Base-by-base conservation (phyloP, 1,140 invertebrate species). In the Zaprionus capensis region DNA sequence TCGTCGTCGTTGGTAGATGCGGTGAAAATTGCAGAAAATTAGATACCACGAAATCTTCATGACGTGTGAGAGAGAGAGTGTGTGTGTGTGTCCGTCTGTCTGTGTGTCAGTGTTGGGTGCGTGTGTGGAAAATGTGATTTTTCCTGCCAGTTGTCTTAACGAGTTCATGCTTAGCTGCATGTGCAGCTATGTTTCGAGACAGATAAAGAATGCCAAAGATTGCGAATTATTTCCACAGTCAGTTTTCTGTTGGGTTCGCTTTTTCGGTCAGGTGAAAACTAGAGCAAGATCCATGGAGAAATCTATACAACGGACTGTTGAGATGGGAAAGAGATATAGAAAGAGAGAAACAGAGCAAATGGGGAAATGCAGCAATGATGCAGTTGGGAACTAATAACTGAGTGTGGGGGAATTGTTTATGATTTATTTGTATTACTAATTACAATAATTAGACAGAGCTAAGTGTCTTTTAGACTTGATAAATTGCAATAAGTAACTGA, bases 11-110 rank as follows among this genome's bases (percentile, higher is more conserved):
- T 71, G 63, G 44, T 61, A 36, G 24, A 36, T 76, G 71, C 75
- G 84, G 84, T 84, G 85, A 84, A 87, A 87, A 87, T 84, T 84
- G 85, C 51, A 62, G 78, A 66, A 90, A 87, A 87, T 87, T 87
- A 87, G 81, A 65, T 87, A 79, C 71, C 78, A 72, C 65, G 72
- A 62, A 77, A 76, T 78, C 72, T 49, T 72, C 24, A 24, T 57
- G 49, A 24, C 59, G 57, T 34, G 44, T 46, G 22, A 49, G 51
- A 31, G 51, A 46, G 26, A 41, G 61, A 12, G 49, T 44, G 28
- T 26, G 36, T 62, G 31, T 59, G 46, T 53, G 34, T 20, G 51
- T 28, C 36, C 28, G 15, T 22, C 4, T 55, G 15, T 15, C 9
- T 34, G 31, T 31, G 28, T 46, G 34, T 55, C 36, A 44, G 36